These are phyloP conservation scores for Notothenia coriiceps DNA, from an alignment of 2,113 vertebrate species.

Conservation along the genomic window DNA sequence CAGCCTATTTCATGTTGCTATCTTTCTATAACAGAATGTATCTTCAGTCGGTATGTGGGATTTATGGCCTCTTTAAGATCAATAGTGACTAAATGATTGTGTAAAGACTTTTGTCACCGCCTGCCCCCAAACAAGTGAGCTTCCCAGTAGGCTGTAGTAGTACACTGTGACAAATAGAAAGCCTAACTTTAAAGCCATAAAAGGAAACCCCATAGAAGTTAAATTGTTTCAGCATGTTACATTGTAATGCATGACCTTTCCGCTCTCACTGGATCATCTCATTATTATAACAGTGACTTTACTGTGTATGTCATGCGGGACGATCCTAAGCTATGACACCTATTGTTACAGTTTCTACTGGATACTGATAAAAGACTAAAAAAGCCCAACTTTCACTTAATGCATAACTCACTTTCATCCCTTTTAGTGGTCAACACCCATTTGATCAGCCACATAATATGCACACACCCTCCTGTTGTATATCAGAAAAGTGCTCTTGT, in stretches of 20 bases:
- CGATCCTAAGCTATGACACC: background rate
- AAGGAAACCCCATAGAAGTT: background rate
- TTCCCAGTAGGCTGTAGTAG: background rate
- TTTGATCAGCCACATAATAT: background rate
- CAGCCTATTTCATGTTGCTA: background rate
- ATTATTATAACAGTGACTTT: constrained; percentile 12
- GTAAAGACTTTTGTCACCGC: background rate
- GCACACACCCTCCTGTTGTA: constrained; percentile 10
- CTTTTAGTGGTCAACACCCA: background rate
- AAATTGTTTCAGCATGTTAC: background rate
- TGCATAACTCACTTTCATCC: constrained; percentile 1
- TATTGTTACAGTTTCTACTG: background rate
- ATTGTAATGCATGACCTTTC: constrained; percentile 1
- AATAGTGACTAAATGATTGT: background rate
- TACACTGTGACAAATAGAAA: background rate
- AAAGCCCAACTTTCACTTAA: background rate
- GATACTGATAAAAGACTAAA: background rate
- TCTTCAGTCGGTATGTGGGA: background rate
- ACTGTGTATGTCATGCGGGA: constrained; percentile 18
- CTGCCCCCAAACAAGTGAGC: background rate
- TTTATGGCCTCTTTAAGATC: too few relatives aligned
- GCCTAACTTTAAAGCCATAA: background rate
- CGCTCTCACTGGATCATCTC: constrained; percentile 7
- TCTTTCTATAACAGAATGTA: background rate
- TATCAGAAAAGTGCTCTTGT: background rate